A percentile compares a stretch with the other conserved stretches of the same genome.
Evolutionary conservation across 2,888 invertebrate species (phyloP).

Genomic region (Phyllotreta cruciferae): DNA sequence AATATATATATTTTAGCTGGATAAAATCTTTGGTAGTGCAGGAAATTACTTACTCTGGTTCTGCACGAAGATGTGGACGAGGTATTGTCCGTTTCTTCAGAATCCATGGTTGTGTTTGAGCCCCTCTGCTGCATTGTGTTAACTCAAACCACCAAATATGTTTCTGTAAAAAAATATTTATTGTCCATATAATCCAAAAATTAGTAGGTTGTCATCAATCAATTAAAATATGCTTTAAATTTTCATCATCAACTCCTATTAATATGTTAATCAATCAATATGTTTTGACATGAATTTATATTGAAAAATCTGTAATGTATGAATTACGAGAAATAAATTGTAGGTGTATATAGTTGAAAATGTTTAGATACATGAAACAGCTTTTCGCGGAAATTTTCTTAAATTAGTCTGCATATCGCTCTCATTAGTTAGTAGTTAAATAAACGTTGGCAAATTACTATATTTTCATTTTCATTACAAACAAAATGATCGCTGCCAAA

Average conservation of each 20-base stretch:
- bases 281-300: neutral
- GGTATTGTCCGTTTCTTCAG: conserved; percentile 46
- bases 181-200: neutral
- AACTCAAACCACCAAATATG: conserved; percentile 37
- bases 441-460: conserved; percentile 17
- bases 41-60: conserved; percentile 45
- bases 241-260: neutral
- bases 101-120: conserved; percentile 49
- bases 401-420: conserved; percentile 2
- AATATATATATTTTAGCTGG: neutral
- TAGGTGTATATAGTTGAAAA: neutral
- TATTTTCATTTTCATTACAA: conserved; percentile 18
- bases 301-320: neutral
- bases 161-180: conserved; percentile 22
- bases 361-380: too few species aligned
- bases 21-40: neutral
- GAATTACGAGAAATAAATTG: conserved; percentile 3
- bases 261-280: neutral
- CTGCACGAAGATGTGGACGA: conserved; percentile 42
- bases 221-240: neutral
- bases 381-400: too few species aligned
- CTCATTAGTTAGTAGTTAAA: conserved; percentile 9
- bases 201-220: neutral
- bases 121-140: conserved; percentile 53
- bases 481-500: conserved; percentile 20